Percentiles rank a stretch among this genome's conserved stretches.
These are phyloP conservation scores for Lithophane socia DNA, from an alignment of 2,888 invertebrate species.

Conservation along the genomic window DNA sequence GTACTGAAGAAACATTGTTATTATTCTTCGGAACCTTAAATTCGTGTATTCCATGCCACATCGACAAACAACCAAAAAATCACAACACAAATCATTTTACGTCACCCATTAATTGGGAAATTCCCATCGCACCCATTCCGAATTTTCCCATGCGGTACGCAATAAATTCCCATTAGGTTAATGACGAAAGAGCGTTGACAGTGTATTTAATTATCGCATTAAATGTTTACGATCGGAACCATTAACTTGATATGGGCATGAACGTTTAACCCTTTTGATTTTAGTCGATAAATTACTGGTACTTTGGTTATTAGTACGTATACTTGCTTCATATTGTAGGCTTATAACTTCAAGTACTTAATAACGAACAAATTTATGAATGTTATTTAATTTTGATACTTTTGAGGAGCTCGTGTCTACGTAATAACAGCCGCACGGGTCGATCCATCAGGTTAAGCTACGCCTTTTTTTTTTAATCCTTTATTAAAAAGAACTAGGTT, in stretches of 20 bases:
- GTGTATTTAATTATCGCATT: slow-evolving; percentile 59
- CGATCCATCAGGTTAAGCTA: too few relatives aligned
- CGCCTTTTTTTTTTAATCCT: too few relatives aligned
- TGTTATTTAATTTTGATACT: too few relatives aligned
- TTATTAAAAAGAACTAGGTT: too few relatives aligned
- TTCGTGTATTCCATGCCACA: background rate
- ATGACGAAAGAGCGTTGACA: slow-evolving; percentile 47
- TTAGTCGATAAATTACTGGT: slow-evolving; percentile 19
- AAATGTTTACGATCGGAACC: slow-evolving; percentile 57
- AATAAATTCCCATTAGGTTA: slow-evolving; percentile 56
- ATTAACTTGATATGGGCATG: slow-evolving; percentile 37
- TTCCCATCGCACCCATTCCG: slow-evolving; percentile 29
- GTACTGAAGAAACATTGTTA: too few relatives aligned
- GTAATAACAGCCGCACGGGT: too few relatives aligned
- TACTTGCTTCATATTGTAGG: background rate
- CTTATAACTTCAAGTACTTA: background rate
- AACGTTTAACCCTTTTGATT: slow-evolving; percentile 28
- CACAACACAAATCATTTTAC: background rate
- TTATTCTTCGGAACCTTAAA: too few relatives aligned
- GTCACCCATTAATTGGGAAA: slow-evolving; percentile 20
- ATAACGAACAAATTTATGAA: too few relatives aligned
- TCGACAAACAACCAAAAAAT: background rate
- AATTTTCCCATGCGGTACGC: slow-evolving; percentile 33
- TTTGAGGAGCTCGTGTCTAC: too few relatives aligned
- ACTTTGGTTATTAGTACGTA: background rate